Evolutionary conservation across 2,113 vertebrate species (phyloP), one percentile per base, ranked within the genome.

Genomic region (Centropristis striata): DNA sequence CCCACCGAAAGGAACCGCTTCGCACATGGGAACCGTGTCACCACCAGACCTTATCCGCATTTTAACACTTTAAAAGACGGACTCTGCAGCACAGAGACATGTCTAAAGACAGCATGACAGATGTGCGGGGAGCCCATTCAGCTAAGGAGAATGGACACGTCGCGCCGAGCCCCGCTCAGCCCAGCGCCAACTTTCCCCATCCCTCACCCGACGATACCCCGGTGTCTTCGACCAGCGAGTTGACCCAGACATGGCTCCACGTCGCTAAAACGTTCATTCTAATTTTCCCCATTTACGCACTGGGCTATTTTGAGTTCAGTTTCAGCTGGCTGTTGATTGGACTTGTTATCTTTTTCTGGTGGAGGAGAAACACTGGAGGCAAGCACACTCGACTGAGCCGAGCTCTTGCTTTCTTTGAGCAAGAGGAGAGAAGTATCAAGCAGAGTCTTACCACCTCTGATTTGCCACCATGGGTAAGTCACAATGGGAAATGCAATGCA

Each of bases 281-380:
- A 14, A 94, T 99, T 71, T 96, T 99, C 88, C 98, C 98, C 0
- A 96, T 99, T 58, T 99, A 99, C 60, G 96, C 95, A 5, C 86
- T 99, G 89, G 98, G 98, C 2, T 99, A 98, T 93, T 95, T 98
- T 80, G 97, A 96, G 78, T 95, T 98, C 90, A 99, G 98, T 89
- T 97, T 98, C 94, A 98, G 96, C 91, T 99, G 98, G 98, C 93
- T 99, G 67, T 90, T 99, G 72, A 94, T 98, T 63, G 97, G 95
- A 28, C 95, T 99, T 28, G 93, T 95, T 64, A 85, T 97, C 68
- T 95, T 98, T 72, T 96, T 97, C 92, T 96, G 96, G 95, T 97
- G 96, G 95, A 94, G 93, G 83, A 94, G 92, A 77, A 96, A 94
- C 93, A 88, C 93, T 2, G 92, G 92, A 41, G 93, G 92, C 50